Evolutionary conservation across 2,888 invertebrate species (phyloP).

Genomic region (Cloeon dipterum): DNA sequence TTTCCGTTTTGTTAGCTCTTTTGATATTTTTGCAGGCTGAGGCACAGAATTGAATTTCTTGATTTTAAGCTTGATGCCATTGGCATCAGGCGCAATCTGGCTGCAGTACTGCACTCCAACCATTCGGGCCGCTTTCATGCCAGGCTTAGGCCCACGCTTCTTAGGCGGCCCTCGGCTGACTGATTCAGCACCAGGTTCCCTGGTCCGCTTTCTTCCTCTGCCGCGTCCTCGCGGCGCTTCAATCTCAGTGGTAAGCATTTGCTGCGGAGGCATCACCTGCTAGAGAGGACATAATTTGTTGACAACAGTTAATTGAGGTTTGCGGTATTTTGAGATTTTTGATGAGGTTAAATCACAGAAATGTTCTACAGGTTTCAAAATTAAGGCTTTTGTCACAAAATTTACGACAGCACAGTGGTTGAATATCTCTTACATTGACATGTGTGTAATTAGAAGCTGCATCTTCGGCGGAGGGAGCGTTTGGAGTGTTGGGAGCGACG

Average conservation of each 20-base stretch:
- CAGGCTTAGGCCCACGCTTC: slow-evolving; percentile 4
- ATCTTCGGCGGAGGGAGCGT: background rate
- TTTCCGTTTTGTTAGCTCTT: background rate
- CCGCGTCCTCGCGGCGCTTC: background rate
- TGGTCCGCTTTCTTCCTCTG: slow-evolving; percentile 11
- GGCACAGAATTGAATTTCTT: slow-evolving; percentile 22
- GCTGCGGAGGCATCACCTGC: too few relatives aligned
- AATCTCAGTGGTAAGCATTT: too few relatives aligned
- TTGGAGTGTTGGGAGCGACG: background rate
- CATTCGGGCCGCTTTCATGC: slow-evolving; percentile 2
- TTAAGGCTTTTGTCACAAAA: too few relatives aligned
- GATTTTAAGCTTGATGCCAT: slow-evolving; percentile 43
- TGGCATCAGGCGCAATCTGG: slow-evolving; percentile 36
- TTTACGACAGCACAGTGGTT: too few relatives aligned
- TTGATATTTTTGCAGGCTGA: slow-evolving; percentile 5
- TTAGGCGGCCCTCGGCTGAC: slow-evolving; percentile 10
- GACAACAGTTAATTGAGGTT: too few relatives aligned
- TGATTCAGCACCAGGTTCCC: slow-evolving; percentile 6
- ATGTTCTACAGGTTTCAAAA: too few relatives aligned
- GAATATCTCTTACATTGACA: too few relatives aligned
- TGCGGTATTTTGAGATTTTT: too few relatives aligned
- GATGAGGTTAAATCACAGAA: too few relatives aligned
- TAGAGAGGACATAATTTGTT: too few relatives aligned
- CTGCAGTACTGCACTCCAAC: slow-evolving; percentile 26
- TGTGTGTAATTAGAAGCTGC: background rate